Conservation (phyloP, 2,797 vertebrate genomes). For the Premnoplex brunnescens region DNA sequence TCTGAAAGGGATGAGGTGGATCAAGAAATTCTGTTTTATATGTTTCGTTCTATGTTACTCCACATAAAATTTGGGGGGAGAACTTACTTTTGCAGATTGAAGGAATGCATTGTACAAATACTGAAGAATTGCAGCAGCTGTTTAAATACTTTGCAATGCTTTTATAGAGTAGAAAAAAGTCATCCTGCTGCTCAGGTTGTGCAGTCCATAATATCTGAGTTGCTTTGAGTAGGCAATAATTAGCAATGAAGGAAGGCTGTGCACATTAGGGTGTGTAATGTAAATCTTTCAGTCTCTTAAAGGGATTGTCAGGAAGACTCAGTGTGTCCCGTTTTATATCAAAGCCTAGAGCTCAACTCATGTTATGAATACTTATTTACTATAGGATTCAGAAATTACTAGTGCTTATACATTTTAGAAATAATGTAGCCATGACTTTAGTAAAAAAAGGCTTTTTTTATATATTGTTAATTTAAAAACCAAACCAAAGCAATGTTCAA, state of each 20-base stretch:
- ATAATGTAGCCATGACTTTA: fast-evolving
- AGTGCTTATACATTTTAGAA: not conserved
- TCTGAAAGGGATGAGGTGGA: not conserved
- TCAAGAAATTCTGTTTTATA: not conserved
- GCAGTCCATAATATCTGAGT: not conserved
- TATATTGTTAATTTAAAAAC: not conserved
- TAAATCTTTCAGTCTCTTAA: not conserved
- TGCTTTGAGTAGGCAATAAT: not conserved
- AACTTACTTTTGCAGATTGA: not conserved
- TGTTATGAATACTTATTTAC: not conserved
- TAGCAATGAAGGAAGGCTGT: not conserved
- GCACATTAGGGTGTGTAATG: not conserved
- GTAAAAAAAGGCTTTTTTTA: not conserved
- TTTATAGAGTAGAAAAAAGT: not conserved
- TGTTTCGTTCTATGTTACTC: not conserved
- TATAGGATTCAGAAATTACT: not conserved
- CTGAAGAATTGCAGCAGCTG: not conserved
- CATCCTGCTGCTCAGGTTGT: not conserved
- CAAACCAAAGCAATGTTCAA: not conserved
- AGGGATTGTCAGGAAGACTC: not conserved
- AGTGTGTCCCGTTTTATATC: not conserved
- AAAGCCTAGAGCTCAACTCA: not conserved
- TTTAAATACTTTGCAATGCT: not conserved
- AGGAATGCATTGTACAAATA: not conserved
- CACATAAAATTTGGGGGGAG: not conserved